Evolutionary conservation across 2,113 vertebrate species (phyloP).

Genomic region (Athene cunicularia): DNA sequence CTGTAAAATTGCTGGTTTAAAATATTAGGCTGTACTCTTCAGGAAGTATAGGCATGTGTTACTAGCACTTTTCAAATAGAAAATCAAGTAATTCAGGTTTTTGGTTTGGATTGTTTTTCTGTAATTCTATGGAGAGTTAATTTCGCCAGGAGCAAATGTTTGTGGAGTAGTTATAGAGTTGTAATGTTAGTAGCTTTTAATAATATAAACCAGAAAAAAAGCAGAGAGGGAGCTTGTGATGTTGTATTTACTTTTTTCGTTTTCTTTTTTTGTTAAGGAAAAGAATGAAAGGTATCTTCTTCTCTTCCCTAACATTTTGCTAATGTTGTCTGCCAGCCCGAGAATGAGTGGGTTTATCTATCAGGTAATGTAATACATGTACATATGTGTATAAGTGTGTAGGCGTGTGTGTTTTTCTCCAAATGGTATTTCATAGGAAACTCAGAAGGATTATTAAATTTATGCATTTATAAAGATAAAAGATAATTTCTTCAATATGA

Average conservation of each 20-base stretch:
- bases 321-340: conserved; percentile 97
- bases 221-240: background rate
- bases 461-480: background rate
- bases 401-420: background rate
- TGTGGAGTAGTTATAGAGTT: background rate
- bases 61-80: background rate
- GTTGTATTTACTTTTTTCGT: conserved; percentile 16
- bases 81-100: background rate
- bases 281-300: conserved; percentile 96
- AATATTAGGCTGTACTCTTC: background rate
- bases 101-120: no score
- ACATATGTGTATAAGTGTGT: background rate
- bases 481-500: background rate
- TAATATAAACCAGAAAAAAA: background rate
- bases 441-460: background rate
- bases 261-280: conserved; percentile 81
- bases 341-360: conserved; percentile 99
- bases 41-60: background rate
- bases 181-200: background rate
- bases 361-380: conserved; percentile 80
- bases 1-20: background rate
- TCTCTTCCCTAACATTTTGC: conserved; percentile 93
- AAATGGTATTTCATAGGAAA: background rate
- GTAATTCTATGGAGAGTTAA: background rate
- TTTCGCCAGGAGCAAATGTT: background rate